phyloP scores from a whole-genome alignment of 2,888 invertebrate genomes.

The Perizoma affinitatum region DNA sequence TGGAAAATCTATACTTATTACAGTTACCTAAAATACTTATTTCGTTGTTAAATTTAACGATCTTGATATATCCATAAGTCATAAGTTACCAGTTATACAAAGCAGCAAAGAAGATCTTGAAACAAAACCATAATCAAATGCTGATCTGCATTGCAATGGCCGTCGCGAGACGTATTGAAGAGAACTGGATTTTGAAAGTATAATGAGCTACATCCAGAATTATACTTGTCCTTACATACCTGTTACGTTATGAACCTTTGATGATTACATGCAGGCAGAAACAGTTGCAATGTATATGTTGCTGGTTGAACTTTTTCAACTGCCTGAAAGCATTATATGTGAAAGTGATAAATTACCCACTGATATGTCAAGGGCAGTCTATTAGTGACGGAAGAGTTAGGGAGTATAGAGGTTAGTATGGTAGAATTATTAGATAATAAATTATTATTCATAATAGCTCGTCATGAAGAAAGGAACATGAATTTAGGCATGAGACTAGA shows the following conservation, averaged over 20 bases:
- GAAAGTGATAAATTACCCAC: background rate
- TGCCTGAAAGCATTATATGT: background rate
- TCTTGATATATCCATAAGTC: background rate
- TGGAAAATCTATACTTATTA: no score
- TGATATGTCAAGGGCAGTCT: background rate
- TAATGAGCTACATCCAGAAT: slow-evolving; percentile 26
- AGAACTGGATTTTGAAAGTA: slow-evolving; percentile 32
- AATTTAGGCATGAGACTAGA: no score
- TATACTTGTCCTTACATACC: slow-evolving; percentile 12
- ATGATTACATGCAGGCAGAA: slow-evolving; percentile 3
- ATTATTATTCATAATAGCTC: no score
- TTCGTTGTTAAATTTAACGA: no score
- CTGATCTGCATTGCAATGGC: slow-evolving; percentile 29
- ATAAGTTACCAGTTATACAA: slow-evolving; percentile 19
- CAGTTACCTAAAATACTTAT: no score
- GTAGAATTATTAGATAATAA: no score
- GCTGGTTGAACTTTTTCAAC: background rate
- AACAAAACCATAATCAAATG: slow-evolving; percentile 26
- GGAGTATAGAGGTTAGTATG: no score
- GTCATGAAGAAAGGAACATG: no score
- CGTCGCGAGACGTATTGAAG: slow-evolving; percentile 18
- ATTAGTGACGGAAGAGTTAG: no score
- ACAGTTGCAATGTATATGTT: slow-evolving; percentile 1
- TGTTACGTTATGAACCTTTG: background rate
- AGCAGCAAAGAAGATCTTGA: slow-evolving; percentile 23